Evolutionary conservation across 2,113 vertebrate species (phyloP).

Genomic region (Vulpes vulpes): DNA sequence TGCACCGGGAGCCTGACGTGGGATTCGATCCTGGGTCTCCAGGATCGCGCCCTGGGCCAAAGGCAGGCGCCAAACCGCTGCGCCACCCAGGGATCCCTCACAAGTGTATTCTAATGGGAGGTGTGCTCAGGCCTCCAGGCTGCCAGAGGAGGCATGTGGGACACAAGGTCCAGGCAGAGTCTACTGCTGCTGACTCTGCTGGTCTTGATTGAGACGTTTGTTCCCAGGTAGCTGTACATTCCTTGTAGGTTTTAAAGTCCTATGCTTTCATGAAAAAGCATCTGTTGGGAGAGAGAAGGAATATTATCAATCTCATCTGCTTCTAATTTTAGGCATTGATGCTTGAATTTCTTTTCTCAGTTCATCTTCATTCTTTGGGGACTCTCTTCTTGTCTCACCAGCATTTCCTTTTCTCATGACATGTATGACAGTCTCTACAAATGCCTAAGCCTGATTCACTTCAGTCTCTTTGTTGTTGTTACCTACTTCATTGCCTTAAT

Average conservation of each 20-base stretch:
- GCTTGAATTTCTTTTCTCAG: constrained; percentile 35
- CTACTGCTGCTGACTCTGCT: not conserved
- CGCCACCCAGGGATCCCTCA: not conserved
- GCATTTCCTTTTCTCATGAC: not conserved
- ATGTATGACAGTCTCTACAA: not conserved
- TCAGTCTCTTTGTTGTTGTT: not conserved
- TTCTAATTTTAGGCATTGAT: constrained; percentile 5
- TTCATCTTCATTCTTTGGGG: constrained; percentile 53
- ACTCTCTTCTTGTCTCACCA: not conserved
- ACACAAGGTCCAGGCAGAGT: not conserved
- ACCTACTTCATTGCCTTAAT: constrained; percentile 11
- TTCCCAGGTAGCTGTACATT: not conserved
- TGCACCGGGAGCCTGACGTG: too few species aligned
- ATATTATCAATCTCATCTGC: not conserved
- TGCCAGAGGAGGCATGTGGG: not conserved
- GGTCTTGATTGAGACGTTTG: not conserved
- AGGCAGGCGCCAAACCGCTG: too few species aligned
- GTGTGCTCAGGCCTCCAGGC: not conserved
- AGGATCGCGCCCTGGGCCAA: too few species aligned
- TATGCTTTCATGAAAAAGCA: constrained; percentile 27
- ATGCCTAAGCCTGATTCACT: not conserved
- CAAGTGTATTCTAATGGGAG: not conserved
- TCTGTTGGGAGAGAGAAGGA: not conserved
- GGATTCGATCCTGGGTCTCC: too few species aligned
- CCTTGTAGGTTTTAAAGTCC: constrained; percentile 22